Evolutionary conservation across 2,797 vertebrate genomes (phyloP).

Genomic region (Argya squamiceps): DNA sequence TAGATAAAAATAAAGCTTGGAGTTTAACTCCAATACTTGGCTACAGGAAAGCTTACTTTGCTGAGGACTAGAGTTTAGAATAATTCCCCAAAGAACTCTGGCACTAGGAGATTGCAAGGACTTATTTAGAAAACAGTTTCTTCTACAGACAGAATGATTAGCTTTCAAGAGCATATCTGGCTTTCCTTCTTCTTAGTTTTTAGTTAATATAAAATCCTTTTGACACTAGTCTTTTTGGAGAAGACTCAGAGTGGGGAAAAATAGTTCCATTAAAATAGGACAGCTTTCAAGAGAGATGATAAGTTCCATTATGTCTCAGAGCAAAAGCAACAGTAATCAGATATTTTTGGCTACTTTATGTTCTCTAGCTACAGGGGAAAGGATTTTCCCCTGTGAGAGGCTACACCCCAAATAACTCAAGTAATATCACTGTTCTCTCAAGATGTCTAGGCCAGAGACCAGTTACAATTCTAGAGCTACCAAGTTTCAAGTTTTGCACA

Average conservation of each 20-base stretch:
- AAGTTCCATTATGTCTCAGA: neutral
- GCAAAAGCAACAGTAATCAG: neutral
- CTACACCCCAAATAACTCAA: neutral
- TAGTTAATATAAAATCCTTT: neutral
- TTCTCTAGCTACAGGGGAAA: neutral
- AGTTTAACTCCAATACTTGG: constrained; percentile 27
- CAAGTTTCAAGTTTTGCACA: neutral
- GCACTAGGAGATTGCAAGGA: neutral
- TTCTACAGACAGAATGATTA: neutral
- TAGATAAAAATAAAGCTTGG: constrained; percentile 63
- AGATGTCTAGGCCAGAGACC: neutral
- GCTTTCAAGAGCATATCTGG: neutral
- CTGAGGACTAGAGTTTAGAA: constrained; percentile 29
- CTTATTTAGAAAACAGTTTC: constrained; percentile 47
- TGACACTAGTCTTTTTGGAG: neutral
- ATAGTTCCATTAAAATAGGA: neutral
- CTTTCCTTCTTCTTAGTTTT: neutral
- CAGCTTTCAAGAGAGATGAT: neutral
- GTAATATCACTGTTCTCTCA: neutral
- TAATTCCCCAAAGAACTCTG: constrained; percentile 6
- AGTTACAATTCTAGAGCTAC: neutral
- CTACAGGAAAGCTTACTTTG: constrained; percentile 41
- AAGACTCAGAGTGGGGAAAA: neutral
- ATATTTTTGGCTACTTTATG: neutral
- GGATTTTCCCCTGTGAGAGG: neutral